Evolutionary conservation across 1,140 invertebrate species (phyloP), one percentile per base, ranked within the genome.

Genomic region (Zeugodacus cucurbitae): DNA sequence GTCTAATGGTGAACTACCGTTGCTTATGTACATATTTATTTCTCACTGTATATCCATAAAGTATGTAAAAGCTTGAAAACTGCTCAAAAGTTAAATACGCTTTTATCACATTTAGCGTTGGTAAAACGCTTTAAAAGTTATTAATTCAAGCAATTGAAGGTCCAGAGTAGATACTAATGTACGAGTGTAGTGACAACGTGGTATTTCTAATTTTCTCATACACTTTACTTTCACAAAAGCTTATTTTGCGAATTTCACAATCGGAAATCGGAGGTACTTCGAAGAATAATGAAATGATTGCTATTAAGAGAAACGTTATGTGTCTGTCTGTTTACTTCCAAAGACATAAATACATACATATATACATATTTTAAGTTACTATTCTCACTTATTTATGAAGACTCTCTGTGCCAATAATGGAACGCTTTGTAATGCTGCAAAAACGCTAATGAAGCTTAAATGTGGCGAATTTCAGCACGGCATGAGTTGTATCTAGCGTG

Each of bases 401-500:
- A n/a, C 26, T 10, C 74, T 11, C 74, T 26, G n/a, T 82, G 22
- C 0, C 34, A 17, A 48, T 82, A 82, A 82, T 82, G 41, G 44
- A n/a, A 41, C 22, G 6, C 22, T 82, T 82, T 29, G n/a, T 48
- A 4, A 3, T 22, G 26, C 41, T 48, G 41, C 41, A 17, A 48
- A 44, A 82, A n/a, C 41, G 41, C 41, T 82, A 82, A 82, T 82
- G 74, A 82, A 82, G 22, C 74, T 41, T 82, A 26, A 82, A 82
- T 48, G 74, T 82, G 44, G 74, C 74, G 10, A 74, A 48, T 74
- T 22, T 41, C 17, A 22, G 20, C 70, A 6, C 37, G 34, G 70
- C 17, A 41, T 44, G 70, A n/a, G 20, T 20, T n/a, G 29, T 29
- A 32, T 41, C 4, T 67, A 67, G 8, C 8, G 34, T 14, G n/a